These are phyloP conservation scores for Clarias pachynema DNA, from an alignment of 2,797 vertebrate genomes.

Conservation along the genomic window DNA sequence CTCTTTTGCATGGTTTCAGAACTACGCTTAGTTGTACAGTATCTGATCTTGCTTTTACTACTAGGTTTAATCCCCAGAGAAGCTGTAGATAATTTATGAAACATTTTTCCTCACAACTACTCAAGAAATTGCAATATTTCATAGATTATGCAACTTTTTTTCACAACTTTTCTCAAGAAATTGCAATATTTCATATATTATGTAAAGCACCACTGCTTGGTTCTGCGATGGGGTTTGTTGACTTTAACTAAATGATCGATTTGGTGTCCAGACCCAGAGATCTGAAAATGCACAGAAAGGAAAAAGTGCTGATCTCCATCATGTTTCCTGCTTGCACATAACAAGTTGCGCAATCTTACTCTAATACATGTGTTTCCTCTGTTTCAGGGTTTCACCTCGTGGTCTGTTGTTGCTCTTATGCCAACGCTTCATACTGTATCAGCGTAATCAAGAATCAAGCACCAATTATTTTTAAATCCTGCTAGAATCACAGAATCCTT, in stretches of 20 bases:
- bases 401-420: no score
- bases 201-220: no score
- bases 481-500: neutral
- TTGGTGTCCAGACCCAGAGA: neutral
- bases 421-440: no score
- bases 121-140: neutral
- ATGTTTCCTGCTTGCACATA: neutral
- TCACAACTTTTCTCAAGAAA: neutral
- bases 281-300: neutral
- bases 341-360: constrained; percentile 18
- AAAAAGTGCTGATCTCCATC: constrained; percentile 16
- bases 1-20: neutral
- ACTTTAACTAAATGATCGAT: no score
- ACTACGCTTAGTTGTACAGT: neutral
- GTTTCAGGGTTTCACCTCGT: neutral
- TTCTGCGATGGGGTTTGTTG: no score
- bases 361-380: constrained; percentile 8
- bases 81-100: neutral
- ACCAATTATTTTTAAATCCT: neutral
- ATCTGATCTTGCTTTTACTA: neutral
- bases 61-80: neutral
- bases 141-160: neutral
- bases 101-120: neutral
- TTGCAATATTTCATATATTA: no score
- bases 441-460: neutral